Evolutionary conservation across 2,113 vertebrate species (phyloP).

Genomic region (Miniopterus natalensis): DNA sequence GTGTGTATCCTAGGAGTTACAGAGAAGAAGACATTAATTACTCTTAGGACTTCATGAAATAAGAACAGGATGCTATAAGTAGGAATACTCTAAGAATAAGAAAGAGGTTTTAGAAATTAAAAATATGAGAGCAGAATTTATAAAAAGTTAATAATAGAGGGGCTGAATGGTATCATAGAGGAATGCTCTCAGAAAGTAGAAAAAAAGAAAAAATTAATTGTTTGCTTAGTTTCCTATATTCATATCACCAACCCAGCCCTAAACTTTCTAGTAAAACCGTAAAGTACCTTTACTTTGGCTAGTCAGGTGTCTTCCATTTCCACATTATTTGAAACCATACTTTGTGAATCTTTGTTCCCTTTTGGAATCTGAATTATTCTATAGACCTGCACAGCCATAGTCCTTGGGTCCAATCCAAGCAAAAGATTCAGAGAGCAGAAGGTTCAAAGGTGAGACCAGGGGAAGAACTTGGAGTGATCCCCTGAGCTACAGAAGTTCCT

Average conservation of each 20-base stretch:
- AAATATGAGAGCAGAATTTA: neutral
- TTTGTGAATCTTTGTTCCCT: too few relatives aligned
- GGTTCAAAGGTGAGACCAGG: neutral
- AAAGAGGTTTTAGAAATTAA: neutral
- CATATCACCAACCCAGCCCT: too few relatives aligned
- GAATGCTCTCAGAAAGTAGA: neutral
- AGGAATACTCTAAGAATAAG: neutral
- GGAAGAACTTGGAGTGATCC: neutral
- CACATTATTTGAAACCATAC: too few relatives aligned
- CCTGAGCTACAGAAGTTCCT: neutral
- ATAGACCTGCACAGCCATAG: too few relatives aligned
- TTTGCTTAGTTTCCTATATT: too few relatives aligned
- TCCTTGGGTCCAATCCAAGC: too few relatives aligned
- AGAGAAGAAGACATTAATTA: neutral
- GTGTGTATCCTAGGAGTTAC: neutral
- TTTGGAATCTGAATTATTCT: too few relatives aligned
- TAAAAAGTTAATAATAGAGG: neutral
- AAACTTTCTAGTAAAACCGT: too few relatives aligned
- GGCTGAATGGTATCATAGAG: neutral
- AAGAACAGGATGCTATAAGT: neutral
- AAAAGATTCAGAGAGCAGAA: neutral
- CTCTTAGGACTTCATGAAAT: neutral
- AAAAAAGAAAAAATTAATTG: neutral
- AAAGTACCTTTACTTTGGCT: too few relatives aligned
- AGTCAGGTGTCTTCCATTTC: too few relatives aligned